These are phyloP conservation scores for Molossus alvarezi DNA, from an alignment of 2,797 vertebrate genomes.

Conservation along the genomic window DNA sequence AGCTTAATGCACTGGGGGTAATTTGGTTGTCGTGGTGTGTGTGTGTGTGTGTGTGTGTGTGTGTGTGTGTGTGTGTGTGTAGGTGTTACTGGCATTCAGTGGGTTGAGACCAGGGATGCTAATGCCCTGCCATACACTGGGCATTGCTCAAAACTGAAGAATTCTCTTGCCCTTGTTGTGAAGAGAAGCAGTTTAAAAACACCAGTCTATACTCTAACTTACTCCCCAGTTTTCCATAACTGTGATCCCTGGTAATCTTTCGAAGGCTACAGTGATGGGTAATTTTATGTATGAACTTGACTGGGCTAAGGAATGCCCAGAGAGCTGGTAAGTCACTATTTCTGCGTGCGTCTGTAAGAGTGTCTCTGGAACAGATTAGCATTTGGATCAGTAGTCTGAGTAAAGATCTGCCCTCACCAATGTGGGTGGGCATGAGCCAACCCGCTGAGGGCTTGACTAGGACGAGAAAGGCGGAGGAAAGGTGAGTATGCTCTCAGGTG, in stretches of 20 bases:
- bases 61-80: too few relatives aligned
- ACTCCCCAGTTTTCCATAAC: not conserved
- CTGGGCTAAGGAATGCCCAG: not conserved
- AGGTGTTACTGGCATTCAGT: not conserved
- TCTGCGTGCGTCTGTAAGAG: not conserved
- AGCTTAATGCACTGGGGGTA: too few relatives aligned
- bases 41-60: too few relatives aligned
- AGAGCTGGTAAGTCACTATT: not conserved
- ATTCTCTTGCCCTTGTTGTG: not conserved
- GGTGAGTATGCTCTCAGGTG: not conserved
- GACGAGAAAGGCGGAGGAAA: not conserved
- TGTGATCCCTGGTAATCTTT: not conserved
- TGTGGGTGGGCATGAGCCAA: not conserved
- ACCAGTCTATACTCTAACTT: not conserved
- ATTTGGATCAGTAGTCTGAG: not conserved
- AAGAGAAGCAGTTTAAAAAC: not conserved
- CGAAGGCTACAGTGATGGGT: not conserved
- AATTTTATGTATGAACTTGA: not conserved
- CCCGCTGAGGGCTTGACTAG: not conserved
- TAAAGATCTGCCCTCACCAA: not conserved
- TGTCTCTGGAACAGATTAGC: not conserved
- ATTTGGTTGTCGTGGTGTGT: not conserved
- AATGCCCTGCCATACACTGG: not conserved
- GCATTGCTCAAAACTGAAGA: not conserved
- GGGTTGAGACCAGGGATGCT: not conserved